Base-by-base conservation (phyloP, 2,797 vertebrate species). In the Mustela erminea region DNA sequence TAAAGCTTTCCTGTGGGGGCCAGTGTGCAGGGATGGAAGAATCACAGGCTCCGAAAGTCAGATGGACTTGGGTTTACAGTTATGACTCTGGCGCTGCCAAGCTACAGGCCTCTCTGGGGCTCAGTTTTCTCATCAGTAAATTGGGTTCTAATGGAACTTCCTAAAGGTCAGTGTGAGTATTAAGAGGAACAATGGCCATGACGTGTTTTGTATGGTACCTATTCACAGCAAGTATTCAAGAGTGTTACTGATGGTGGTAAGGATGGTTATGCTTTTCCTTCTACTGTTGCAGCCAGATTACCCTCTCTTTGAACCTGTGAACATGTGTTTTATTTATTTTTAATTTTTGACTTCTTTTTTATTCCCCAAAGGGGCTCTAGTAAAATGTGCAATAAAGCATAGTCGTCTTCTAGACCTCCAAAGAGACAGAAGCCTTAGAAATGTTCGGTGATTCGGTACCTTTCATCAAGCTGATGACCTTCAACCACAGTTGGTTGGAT, bases 391-490 rank as follows among this genome's bases (percentile, higher is more conserved):
- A 56, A 49, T 38, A 46, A 84, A 85, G 43, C 35, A 2, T 13
- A 82, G 21, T 64, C 35, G n/a, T 75, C 20, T 29, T 66, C 10
- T 2, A 90, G 32, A 87, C 41, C 46, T 43, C 15, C 89, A 58
- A 52, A 90, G 27, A 90, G 41, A 70, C 21, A 20, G 41, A 93
- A 38, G 35, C 60, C 68, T 68, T 95, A 17, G 6, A 87, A 92
- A 64, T 32, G 13, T 43, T 60, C 38, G 20, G n/a, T 83, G 52
- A 60, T 96, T 93, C 38, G 80, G n/a, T 43, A 60, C 38, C 60
- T 92, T 89, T 97, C 52, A 66, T 83, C 93, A 97, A 87, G 5
- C 17, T 68, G 83, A 82, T 18, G 84, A 52, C 77, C 43, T 93
- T 83, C 88, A 97, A 89, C 52, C 75, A 94, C 7, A 29, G n/a